Evolutionary conservation across 2,797 vertebrate genomes (phyloP).

Genomic region (Labroides dimidiatus): DNA sequence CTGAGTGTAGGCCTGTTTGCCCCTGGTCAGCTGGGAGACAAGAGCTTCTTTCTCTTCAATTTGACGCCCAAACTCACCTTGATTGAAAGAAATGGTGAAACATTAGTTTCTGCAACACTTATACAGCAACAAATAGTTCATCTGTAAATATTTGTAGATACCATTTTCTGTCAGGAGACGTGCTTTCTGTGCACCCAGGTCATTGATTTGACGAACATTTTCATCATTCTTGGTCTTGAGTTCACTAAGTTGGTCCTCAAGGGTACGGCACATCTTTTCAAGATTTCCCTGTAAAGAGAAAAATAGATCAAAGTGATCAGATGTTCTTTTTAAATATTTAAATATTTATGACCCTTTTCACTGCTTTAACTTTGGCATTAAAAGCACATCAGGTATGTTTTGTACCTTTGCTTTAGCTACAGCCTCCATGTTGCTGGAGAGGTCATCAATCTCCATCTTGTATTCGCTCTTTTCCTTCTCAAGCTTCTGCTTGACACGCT

Average conservation of each 20-base stretch:
- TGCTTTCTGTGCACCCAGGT: slow-evolving; percentile 85
- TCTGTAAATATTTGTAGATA: slow-evolving; percentile 48
- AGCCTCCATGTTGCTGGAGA: slow-evolving; percentile 88
- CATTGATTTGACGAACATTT: slow-evolving; percentile 84
- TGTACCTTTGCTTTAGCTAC: slow-evolving; percentile 89
- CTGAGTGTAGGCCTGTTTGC: slow-evolving; percentile 90
- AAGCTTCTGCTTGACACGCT: slow-evolving; percentile 91
- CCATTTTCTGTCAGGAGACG: slow-evolving; percentile 91
- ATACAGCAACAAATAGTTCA: neutral
- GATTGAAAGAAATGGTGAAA: slow-evolving; percentile 1
- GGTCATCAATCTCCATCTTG: slow-evolving; percentile 92
- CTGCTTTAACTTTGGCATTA: neutral
- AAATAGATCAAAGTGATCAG: neutral
- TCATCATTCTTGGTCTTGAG: slow-evolving; percentile 89
- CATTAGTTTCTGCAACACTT: neutral
- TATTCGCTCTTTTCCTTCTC: slow-evolving; percentile 91
- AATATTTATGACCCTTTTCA: neutral
- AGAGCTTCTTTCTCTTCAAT: slow-evolving; percentile 89
- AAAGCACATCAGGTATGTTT: neutral
- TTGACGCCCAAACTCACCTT: slow-evolving; percentile 88
- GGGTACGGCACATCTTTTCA: slow-evolving; percentile 88
- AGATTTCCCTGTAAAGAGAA: slow-evolving; percentile 85
- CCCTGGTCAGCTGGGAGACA: slow-evolving; percentile 90
- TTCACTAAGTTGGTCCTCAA: slow-evolving; percentile 90
- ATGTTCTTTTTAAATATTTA: neutral